A percentile compares a stretch with the other conserved stretches of the same genome.
phyloP scores from a whole-genome alignment of 2,113 vertebrate species.

The Pandion haliaetus region DNA sequence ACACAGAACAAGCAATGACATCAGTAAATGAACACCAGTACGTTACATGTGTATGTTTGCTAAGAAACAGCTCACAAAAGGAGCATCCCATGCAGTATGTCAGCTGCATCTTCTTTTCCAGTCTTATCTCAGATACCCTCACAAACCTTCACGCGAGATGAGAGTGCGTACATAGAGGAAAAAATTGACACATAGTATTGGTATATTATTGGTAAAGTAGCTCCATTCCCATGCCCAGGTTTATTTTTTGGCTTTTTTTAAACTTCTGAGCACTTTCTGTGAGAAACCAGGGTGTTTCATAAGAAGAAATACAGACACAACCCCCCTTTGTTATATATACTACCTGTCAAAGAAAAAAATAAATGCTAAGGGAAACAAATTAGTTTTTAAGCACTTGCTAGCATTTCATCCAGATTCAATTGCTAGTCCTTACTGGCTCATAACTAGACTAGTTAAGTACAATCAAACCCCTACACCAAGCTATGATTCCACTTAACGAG shows the following conservation, averaged over 20 bases:
- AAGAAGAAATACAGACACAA: neutral
- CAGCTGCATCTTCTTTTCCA: neutral
- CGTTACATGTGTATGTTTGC: neutral
- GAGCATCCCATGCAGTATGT: neutral
- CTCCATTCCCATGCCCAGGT: neutral
- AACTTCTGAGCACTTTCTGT: neutral
- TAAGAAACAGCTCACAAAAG: neutral
- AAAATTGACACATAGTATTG: neutral
- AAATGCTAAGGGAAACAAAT: neutral
- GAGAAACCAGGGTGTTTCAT: neutral
- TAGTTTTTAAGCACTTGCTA: neutral
- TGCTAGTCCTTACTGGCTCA: neutral
- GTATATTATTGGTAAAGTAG: neutral
- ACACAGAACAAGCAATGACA: neutral
- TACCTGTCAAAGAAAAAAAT: neutral
- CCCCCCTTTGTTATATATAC: accelerated
- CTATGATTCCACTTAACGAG: neutral
- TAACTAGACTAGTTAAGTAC: neutral
- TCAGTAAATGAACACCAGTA: neutral
- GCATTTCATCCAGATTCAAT: neutral
- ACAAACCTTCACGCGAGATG: neutral
- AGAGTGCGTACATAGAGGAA: accelerated
- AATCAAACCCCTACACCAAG: no score
- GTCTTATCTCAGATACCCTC: neutral
- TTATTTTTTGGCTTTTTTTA: neutral